phyloP scores from a whole-genome alignment of 92 coral and sea anemone genomes.

The Umimayanthus chanpuru region DNA sequence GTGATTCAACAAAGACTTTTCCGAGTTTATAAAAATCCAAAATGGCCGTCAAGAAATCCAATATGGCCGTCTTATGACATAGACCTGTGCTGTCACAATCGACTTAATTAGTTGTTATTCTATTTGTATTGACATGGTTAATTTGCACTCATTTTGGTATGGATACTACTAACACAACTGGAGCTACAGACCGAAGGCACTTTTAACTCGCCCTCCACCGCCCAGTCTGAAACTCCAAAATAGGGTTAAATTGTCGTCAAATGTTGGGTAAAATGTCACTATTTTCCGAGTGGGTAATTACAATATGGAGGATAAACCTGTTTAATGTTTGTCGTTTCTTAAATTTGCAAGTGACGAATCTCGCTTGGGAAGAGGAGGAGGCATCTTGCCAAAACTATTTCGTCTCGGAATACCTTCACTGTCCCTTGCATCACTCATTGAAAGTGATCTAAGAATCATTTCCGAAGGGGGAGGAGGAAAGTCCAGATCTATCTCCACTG shows the following conservation, averaged over 20 bases:
- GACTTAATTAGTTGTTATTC: too few relatives aligned
- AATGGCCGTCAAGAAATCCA: too few relatives aligned
- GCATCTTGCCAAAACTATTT: constrained; percentile 40
- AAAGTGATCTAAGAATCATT: constrained; percentile 58
- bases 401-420: constrained; percentile 50
- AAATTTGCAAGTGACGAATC: constrained; percentile 31
- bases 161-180: too few relatives aligned
- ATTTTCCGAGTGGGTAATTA: not conserved
- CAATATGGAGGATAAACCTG: not conserved
- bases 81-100: too few relatives aligned
- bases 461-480: constrained; percentile 93
- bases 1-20: not conserved
- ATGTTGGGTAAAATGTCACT: not conserved
- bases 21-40: too few relatives aligned
- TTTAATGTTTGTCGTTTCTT: not conserved
- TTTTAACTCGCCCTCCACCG: too few relatives aligned
- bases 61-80: too few relatives aligned
- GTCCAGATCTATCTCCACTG: constrained; percentile 65
- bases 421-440: constrained; percentile 46
- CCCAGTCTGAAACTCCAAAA: too few relatives aligned
- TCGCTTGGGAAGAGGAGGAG: constrained; percentile 34
- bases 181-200: too few relatives aligned
- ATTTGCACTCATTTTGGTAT: too few relatives aligned
- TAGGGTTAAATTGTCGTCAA: not conserved
- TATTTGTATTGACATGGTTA: too few relatives aligned